Evolutionary conservation across 2,113 vertebrate genomes (phyloP), one percentile per base, ranked within the genome.

Genomic region (Choloepus hoffmanni): DNA sequence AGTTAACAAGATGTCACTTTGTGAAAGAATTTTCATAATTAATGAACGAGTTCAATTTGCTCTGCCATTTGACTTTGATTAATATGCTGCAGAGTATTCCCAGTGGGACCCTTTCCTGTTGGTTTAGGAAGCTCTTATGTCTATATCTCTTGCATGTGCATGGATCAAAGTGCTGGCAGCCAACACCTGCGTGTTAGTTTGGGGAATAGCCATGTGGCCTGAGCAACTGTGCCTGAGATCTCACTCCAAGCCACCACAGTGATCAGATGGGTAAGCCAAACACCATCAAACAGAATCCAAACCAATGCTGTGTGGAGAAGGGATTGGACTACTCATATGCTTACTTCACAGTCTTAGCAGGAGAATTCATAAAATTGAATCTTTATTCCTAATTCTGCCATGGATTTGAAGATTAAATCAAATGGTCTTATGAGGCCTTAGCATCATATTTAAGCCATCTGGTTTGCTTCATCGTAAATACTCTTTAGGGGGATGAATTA

Each of bases 11-110:
- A 97, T 99, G 98, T 98, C 98, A 98, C 98, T 98, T 82, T 36
- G 97, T 76, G 95, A 98, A 98, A 98, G 98, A 98, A 98, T 99
- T 98, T 99, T 98, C 98, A 98, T 98, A 98, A 99, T 98, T 98
- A 98, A 99, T 98, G 98, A 98, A 98, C 98, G 97, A 89, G 98
- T 98, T 98, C 98, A 98, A 98, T 98, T 98, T 98, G 98, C 97
- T 98, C 97, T 98, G 97, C 98, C 5, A 91, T 95, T 98, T 98
- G 98, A 98, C 98, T 98, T 98, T 98, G 98, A 99, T 98, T 98
- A 98, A 98, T 98, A 97, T 94, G 98, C 98, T 89, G 91, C 97
- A 97, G 98, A 98, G 98, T 97, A 96, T 98, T 98, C 98, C 98
- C 98, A 68, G 87, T 79, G 98, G 98, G 98, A 97, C 95, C 95